Evolutionary conservation across 2,888 invertebrate genomes (phyloP).

Genomic region (Chouioia cunea): DNA sequence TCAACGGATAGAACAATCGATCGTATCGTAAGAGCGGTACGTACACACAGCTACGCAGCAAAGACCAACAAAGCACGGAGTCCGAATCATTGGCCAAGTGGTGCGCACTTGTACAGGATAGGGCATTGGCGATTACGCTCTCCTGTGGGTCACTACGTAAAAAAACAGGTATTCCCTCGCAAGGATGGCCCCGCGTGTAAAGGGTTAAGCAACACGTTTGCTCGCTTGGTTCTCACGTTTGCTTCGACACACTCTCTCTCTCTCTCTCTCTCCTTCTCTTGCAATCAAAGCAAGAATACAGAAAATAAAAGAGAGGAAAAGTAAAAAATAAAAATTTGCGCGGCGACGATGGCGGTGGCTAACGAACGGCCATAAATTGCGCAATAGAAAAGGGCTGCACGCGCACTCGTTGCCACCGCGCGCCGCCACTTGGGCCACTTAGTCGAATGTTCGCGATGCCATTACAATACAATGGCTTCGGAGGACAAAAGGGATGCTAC

Average conservation of each 20-base stretch:
- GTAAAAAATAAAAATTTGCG: conserved; percentile 12
- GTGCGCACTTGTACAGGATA: neutral
- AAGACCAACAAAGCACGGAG: conserved; percentile 29
- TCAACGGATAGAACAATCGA: no score
- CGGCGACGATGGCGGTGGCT: conserved; percentile 37
- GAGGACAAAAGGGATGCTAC: neutral
- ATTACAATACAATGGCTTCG: conserved; percentile 65
- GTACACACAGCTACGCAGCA: neutral
- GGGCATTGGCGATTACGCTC: no score
- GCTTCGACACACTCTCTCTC: neutral
- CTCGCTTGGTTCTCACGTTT: conserved; percentile 41
- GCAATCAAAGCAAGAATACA: neutral
- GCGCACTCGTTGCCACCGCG: conserved; percentile 13
- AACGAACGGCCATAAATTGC: conserved; percentile 62
- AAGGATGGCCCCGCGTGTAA: conserved; percentile 15
- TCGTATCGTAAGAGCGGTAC: no score
- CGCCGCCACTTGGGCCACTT: conserved; percentile 50
- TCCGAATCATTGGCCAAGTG: conserved; percentile 25
- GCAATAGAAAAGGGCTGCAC: conserved; percentile 54
- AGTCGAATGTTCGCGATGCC: conserved; percentile 59
- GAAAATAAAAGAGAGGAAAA: conserved; percentile 10
- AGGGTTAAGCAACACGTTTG: conserved; percentile 41
- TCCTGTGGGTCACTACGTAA: neutral
- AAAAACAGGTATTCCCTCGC: conserved; percentile 2
- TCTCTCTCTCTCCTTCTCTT: conserved; percentile 15